Percentiles rank a stretch among this genome's conserved stretches.
Conservation (phyloP, 2,888 invertebrate genomes). For the Oxyteleia sp. region DNA sequence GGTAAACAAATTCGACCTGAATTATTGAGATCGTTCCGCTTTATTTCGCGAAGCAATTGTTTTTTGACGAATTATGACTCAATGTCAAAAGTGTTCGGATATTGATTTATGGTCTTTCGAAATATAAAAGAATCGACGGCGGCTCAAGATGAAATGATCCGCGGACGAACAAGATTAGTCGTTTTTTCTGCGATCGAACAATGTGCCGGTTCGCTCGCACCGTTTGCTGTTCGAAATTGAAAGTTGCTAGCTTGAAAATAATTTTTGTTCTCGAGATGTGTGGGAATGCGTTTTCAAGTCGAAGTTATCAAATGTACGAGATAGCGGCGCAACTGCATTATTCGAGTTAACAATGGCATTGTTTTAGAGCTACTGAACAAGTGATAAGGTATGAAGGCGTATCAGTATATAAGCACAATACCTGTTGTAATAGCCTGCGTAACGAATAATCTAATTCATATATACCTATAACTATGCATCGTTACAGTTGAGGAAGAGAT, state of each 20-base stretch:
- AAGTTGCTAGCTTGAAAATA: conserved; percentile 24
- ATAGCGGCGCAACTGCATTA: conserved; percentile 59
- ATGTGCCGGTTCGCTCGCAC: conserved; percentile 14
- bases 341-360: conserved; percentile 67
- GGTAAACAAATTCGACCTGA: conserved; percentile 53
- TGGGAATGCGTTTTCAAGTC: conserved; percentile 36
- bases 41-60: conserved; percentile 17
- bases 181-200: too few relatives aligned
- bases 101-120: conserved; percentile 21
- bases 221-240: conserved; percentile 20
- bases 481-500: conserved; percentile 49
- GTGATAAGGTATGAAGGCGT: conserved; percentile 65
- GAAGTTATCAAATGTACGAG: conserved; percentile 59
- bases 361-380: conserved; percentile 63
- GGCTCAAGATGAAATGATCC: conserved; percentile 14
- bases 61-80: conserved; percentile 1
- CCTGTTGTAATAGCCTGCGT: conserved; percentile 61
- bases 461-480: conserved; percentile 48
- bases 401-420: conserved; percentile 62
- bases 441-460: conserved; percentile 69
- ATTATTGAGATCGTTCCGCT: conserved; percentile 41
- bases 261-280: conserved; percentile 25
- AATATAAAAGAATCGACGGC: neutral
- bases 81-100: neutral
- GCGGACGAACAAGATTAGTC: neutral